Evolutionary conservation across 2,888 invertebrate genomes (phyloP), one percentile per base, ranked within the genome.

Genomic region (Lepidonotus clava): DNA sequence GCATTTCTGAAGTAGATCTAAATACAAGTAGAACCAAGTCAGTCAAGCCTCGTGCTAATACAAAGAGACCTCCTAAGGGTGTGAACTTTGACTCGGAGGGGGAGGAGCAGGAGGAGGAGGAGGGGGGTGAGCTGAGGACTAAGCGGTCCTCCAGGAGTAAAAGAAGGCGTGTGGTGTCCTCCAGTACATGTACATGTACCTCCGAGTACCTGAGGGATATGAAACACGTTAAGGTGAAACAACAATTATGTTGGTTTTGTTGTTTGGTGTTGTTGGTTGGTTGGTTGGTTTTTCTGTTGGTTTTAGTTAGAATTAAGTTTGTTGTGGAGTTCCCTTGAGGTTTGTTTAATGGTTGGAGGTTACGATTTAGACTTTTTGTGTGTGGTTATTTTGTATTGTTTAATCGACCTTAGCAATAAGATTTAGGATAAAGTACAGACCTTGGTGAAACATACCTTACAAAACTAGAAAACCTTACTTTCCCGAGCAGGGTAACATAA

Each of bases 71-170:
- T 71, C 36, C 38, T 4, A 71, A 71, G n/a, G 71, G 71, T 21
- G 38, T 71, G 21, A 34, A 38, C 38, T 71, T 6, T 38, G n/a
- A 11, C 36, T 71, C 71, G 0, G 36, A 71, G 14, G 38, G 2
- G 4, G 71, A 71, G 38, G n/a, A n/a, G n/a, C n/a, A n/a, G 21
- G 80, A 24, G 21, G 46, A 8, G 14, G 14, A 32, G 18, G 51
- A 80, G 24, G 38, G 18, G 4, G 36, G 21, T 21, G 76, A 76
- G 76, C 18, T 76, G 18, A 34, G 18, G n/a, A 80, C 41, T 14
- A 80, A 80, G 46, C 24, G 80, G 46, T 24, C 80, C 18, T 40
- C 32, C 46, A 24, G 80, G 46, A 80, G 28, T 28, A 80, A 80
- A 41, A 41, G 80, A 8, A 24, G 80, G 6, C 41, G 80, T 28